Conservation (phyloP, 2,888 invertebrate species). For the Patella ulyssiponensis region DNA sequence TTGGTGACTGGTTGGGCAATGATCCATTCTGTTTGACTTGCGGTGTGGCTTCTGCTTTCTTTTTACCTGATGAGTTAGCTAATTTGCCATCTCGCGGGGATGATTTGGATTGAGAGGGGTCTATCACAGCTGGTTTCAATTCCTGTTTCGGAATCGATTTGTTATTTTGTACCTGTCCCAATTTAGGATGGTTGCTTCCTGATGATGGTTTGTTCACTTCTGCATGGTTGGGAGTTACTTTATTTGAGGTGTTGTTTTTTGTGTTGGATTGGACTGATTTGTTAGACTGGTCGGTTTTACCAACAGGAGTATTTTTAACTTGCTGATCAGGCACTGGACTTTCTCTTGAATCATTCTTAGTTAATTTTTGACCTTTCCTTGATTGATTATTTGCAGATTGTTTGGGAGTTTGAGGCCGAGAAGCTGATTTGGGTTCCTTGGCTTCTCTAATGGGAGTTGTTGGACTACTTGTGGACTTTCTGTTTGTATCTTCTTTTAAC, state of each 20-base stretch:
- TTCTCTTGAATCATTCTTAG: neutral
- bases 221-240: conserved; percentile 33
- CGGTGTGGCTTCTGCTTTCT: neutral
- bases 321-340: conserved; percentile 13
- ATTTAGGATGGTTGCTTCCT: conserved; percentile 10
- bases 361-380: neutral
- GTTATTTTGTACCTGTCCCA: neutral
- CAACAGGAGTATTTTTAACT: conserved; percentile 16
- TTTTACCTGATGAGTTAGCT: neutral
- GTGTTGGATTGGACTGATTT: neutral
- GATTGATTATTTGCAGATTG: conserved; percentile 27
- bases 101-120: neutral
- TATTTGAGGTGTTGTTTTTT: conserved; percentile 2
- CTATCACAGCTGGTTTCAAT: neutral
- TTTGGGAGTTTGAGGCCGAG: neutral
- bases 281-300: conserved; percentile 9
- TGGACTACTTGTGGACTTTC: conserved; percentile 30
- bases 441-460: conserved; percentile 19
- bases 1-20: neutral
- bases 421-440: neutral
- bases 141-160: neutral
- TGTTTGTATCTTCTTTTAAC: conserved; percentile 10
- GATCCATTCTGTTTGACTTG: neutral
- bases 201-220: conserved; percentile 28
- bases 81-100: neutral